phyloP scores from a whole-genome alignment of 2,113 vertebrate genomes.

The Menidia beryllina region DNA sequence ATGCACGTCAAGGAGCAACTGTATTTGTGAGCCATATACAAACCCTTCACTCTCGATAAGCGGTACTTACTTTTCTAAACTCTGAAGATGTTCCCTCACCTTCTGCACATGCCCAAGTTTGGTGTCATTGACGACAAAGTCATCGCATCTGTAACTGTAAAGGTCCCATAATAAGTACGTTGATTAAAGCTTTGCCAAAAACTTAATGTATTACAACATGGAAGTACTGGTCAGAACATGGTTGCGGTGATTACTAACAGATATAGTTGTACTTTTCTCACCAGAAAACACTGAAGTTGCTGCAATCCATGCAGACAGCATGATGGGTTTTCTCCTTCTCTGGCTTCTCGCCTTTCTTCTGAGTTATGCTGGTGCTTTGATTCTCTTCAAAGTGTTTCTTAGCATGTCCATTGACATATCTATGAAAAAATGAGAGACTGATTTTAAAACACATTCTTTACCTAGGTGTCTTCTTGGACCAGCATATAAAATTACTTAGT shows the following conservation, averaged over 20 bases:
- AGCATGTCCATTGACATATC: slow-evolving; percentile 98
- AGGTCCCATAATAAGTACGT: slow-evolving; percentile 39
- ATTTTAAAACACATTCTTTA: too few species aligned
- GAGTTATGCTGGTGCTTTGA: slow-evolving; percentile 81
- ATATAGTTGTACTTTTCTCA: too few species aligned
- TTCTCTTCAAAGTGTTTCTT: slow-evolving; percentile 98
- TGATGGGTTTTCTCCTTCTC: slow-evolving; percentile 89
- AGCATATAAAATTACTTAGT: too few species aligned
- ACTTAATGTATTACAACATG: too few species aligned
- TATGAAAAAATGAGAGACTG: slow-evolving; percentile 46
- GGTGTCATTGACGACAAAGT: slow-evolving; percentile 98
- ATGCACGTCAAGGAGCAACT: too few species aligned
- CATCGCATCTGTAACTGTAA: slow-evolving; percentile 97
- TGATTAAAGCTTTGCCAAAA: too few species aligned
- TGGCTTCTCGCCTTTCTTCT: slow-evolving; percentile 89
- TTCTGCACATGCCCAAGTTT: slow-evolving; percentile 95
- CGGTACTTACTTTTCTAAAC: slow-evolving; percentile 95
- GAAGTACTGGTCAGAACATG: too few species aligned
- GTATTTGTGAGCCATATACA: too few species aligned
- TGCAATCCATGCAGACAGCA: slow-evolving; percentile 97
- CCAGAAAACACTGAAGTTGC: slow-evolving; percentile 97
- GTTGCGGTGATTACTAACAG: too few species aligned
- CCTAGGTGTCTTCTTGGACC: too few species aligned
- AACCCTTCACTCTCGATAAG: background rate
- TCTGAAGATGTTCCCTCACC: slow-evolving; percentile 96